These are phyloP conservation scores for Tragelaphus scriptus DNA, from an alignment of 2,113 vertebrate species.

Conservation along the genomic window DNA sequence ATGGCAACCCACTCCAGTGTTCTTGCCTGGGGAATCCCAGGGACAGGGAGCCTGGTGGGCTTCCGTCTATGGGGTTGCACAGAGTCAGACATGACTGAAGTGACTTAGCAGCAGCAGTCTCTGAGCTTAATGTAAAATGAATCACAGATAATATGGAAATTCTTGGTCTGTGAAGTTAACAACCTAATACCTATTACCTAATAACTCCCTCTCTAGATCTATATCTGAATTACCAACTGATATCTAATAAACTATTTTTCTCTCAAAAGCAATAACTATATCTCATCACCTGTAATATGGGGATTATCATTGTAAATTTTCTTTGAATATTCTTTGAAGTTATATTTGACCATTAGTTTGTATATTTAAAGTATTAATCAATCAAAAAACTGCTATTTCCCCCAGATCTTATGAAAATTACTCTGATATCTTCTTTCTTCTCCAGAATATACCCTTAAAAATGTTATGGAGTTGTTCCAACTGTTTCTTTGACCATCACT, in stretches of 20 bases:
- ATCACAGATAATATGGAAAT: not conserved
- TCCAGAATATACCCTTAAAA: not conserved
- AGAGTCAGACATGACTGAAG: no score
- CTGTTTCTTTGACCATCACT: not conserved
- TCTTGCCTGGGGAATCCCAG: no score
- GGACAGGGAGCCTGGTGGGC: no score
- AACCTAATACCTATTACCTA: not conserved
- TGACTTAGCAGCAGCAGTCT: not conserved
- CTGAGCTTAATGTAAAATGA: not conserved
- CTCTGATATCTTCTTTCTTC: not conserved
- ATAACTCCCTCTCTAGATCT: not conserved
- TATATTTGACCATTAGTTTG: not conserved
- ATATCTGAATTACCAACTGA: not conserved
- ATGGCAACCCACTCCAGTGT: no score
- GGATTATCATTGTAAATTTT: not conserved
- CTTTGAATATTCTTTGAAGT: not conserved
- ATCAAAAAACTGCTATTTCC: slow-evolving; percentile 38
- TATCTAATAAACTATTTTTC: not conserved
- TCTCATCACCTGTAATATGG: not conserved
- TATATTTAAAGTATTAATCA: slow-evolving; percentile 31
- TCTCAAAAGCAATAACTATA: not conserved
- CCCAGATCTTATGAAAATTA: slow-evolving; percentile 28
- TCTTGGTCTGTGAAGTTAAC: not conserved
- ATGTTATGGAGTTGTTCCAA: slow-evolving; percentile 15
- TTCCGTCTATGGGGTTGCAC: no score